Evolutionary conservation across 2,888 invertebrate genomes (phyloP).

Genomic region (Sphaerophoria taeniata): DNA sequence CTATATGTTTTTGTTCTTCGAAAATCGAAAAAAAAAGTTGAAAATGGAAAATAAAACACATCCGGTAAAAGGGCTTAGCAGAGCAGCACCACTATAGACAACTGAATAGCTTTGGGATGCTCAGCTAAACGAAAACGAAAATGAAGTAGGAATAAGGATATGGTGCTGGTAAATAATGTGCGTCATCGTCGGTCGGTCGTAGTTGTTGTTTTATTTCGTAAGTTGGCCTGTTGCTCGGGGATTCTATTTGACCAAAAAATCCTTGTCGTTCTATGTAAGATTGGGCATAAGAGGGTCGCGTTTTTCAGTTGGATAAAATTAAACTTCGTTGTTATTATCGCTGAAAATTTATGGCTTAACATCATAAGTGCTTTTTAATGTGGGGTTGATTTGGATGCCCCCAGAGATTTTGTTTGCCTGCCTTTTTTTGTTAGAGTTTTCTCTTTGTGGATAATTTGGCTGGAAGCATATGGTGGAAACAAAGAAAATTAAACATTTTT

Average conservation of each 20-base stretch:
- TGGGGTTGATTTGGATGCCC: constrained; percentile 32
- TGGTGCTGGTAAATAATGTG: too few species aligned
- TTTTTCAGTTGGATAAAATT: constrained; percentile 44
- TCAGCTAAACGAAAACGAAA: too few species aligned
- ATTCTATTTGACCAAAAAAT: constrained; percentile 54
- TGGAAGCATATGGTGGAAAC: too few species aligned
- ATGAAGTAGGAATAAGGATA: too few species aligned
- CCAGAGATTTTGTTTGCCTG: not conserved
- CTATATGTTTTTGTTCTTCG: constrained; percentile 45
- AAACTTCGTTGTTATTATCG: constrained; percentile 64
- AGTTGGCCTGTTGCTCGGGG: constrained; percentile 52
- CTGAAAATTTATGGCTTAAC: constrained; percentile 64
- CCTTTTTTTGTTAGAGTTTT: constrained; percentile 32
- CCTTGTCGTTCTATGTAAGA: constrained; percentile 30
- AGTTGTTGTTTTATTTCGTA: constrained; percentile 24
- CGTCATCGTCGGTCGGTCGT: not conserved
- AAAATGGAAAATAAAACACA: constrained; percentile 15
- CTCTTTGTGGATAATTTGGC: too few species aligned
- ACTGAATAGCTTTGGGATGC: not conserved
- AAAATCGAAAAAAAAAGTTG: constrained; percentile 13
- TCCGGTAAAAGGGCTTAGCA: constrained; percentile 14
- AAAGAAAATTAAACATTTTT: too few species aligned
- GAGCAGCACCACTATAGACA: not conserved
- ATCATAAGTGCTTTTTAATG: constrained; percentile 73
- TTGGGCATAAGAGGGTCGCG: constrained; percentile 46